A percentile compares a stretch with the other conserved stretches of the same genome.
Conservation (phyloP, 1,140 invertebrate species). For the Dreissena rostriformis region DNA sequence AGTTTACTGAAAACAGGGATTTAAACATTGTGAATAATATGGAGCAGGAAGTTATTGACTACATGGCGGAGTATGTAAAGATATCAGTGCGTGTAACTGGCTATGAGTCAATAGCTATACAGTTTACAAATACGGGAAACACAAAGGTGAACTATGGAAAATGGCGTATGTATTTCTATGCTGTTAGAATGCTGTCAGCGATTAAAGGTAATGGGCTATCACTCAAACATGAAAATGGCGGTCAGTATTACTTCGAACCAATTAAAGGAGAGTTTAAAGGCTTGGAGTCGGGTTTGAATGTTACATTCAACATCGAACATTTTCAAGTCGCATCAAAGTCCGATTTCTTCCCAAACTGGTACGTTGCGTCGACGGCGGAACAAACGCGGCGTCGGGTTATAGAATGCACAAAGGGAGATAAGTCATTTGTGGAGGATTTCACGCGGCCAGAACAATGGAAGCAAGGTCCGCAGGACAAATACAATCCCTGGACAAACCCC, state of each 20-base stretch:
- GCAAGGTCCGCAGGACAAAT: slow-evolving; percentile 4
- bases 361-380: background rate
- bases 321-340: background rate
- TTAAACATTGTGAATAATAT: too few relatives aligned
- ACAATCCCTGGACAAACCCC: slow-evolving; percentile 23
- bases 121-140: slow-evolving; percentile 67
- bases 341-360: slow-evolving; percentile 51
- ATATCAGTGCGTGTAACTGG: slow-evolving; percentile 57
- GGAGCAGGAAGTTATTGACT: background rate
- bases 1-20: too few relatives aligned
- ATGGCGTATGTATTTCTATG: slow-evolving; percentile 71
- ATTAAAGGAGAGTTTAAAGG: background rate
- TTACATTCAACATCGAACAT: background rate
- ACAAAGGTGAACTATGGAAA: slow-evolving; percentile 44
- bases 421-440: slow-evolving; percentile 25
- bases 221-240: slow-evolving; percentile 9
- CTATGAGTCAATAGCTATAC: slow-evolving; percentile 58
- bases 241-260: slow-evolving; percentile 30
- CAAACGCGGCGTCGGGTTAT: background rate
- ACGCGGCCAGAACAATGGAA: slow-evolving; percentile 33
- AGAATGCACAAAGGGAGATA: slow-evolving; percentile 21
- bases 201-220: background rate
- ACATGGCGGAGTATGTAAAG: slow-evolving; percentile 3
- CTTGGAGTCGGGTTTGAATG: background rate
- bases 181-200: slow-evolving; percentile 49